Conservation (phyloP, 2,797 vertebrate genomes). For the Etheostoma perlongum region DNA sequence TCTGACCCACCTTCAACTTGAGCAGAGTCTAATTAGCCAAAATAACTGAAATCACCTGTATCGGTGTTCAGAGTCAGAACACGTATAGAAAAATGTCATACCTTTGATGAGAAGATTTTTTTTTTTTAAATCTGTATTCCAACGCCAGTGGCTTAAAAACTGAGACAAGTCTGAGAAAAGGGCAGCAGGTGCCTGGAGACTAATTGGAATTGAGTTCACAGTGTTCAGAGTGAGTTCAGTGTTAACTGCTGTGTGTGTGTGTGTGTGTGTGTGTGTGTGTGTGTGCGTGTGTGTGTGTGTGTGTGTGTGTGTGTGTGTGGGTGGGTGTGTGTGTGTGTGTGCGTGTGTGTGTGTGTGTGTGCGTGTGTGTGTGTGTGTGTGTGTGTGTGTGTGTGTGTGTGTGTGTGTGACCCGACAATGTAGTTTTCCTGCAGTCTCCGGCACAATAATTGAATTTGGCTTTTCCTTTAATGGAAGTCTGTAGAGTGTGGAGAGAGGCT, state of each 20-base stretch:
- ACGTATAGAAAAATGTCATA: background rate
- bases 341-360: no score
- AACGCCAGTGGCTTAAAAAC: conserved; percentile 14
- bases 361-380: conserved; percentile 15
- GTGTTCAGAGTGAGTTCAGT: conserved; percentile 13
- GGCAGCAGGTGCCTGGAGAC: conserved; percentile 57
- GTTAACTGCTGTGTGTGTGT: conserved; percentile 25
- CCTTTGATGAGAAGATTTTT: background rate
- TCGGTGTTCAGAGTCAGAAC: no score
- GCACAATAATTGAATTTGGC: conserved; percentile 78
- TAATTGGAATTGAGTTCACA: conserved; percentile 49
- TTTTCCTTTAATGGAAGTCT: conserved; percentile 77
- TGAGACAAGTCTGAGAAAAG: conserved; percentile 17
- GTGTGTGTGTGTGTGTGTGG: conserved; percentile 34
- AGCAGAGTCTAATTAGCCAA: no score
- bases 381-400: conserved; percentile 28
- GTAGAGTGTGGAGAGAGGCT: conserved; percentile 76
- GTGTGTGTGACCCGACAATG: conserved; percentile 32
- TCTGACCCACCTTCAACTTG: no score
- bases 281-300: conserved; percentile 18
- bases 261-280: no score
- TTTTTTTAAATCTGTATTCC: background rate
- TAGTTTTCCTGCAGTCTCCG: conserved; percentile 39
- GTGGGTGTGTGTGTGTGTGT: conserved; percentile 19
- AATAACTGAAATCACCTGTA: no score